phyloP scores from a whole-genome alignment of 2,113 vertebrate genomes.

The Eudyptes chrysolophus region DNA sequence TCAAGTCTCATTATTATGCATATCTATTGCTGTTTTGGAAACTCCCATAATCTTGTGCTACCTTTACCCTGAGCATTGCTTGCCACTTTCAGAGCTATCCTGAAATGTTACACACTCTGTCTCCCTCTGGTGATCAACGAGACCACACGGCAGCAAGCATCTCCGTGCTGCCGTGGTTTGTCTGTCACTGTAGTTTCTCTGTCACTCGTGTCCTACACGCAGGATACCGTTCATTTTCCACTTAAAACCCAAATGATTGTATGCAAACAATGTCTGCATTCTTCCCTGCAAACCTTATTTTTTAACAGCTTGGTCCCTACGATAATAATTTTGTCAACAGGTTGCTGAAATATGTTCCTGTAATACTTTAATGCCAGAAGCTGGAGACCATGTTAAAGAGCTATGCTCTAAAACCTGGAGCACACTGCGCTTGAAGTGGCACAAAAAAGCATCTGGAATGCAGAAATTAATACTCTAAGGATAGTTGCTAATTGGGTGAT shows the following conservation, averaged over 20 bases:
- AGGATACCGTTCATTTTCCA: neutral
- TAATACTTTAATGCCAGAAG: neutral
- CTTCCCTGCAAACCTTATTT: neutral
- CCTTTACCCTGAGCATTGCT: neutral
- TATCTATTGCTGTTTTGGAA: neutral
- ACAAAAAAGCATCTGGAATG: neutral
- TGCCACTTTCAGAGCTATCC: neutral
- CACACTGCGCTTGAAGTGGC: rapidly evolving
- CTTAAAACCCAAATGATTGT: neutral
- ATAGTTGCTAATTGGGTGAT: neutral
- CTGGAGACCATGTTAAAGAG: neutral
- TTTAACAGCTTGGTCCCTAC: neutral
- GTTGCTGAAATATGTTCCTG: neutral
- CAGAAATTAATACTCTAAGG: neutral
- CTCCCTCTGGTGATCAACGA: constrained; percentile 69
- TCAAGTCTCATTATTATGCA: neutral
- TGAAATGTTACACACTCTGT: constrained; percentile 57
- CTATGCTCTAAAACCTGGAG: neutral
- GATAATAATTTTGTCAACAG: neutral
- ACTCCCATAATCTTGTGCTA: neutral
- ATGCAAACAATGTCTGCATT: neutral
- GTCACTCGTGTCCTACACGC: rapidly evolving
- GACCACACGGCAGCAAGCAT: neutral
- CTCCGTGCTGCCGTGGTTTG: rapidly evolving
- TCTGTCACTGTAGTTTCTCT: neutral